A percentile compares a stretch with the other conserved stretches of the same genome.
These are phyloP conservation scores for Condylura cristata DNA, from an alignment of 2,113 vertebrate genomes.

Conservation along the genomic window DNA sequence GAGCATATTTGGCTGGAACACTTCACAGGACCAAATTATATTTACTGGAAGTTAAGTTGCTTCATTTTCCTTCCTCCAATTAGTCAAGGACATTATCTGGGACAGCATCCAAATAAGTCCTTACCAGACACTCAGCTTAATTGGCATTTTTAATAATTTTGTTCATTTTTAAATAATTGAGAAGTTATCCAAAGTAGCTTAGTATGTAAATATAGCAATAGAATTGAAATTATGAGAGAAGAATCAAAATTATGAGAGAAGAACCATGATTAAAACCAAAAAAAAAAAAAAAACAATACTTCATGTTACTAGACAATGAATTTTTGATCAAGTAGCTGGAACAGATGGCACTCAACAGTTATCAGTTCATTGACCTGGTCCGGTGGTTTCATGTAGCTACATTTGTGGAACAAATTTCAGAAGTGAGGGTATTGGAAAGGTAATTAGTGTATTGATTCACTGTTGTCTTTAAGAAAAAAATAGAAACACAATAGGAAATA, in stretches of 20 bases:
- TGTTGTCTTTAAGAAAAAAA: constrained; percentile 46
- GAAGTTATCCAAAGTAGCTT: constrained; percentile 47
- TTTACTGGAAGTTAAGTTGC: constrained; percentile 68
- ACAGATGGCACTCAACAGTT: neutral
- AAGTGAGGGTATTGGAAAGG: constrained; percentile 60
- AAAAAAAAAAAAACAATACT: neutral
- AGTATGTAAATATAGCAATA: constrained; percentile 41
- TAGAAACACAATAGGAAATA: constrained; percentile 54
- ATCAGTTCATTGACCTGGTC: constrained; percentile 45
- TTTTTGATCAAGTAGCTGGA: constrained; percentile 49
- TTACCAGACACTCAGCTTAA: constrained; percentile 63
- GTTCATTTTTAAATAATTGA: constrained; percentile 45
- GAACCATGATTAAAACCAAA: constrained; percentile 23
- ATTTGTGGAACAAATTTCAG: constrained; percentile 59
- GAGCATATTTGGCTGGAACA: constrained; percentile 25
- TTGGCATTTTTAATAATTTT: constrained; percentile 58
- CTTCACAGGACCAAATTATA: constrained; percentile 41
- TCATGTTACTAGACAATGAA: constrained; percentile 26
- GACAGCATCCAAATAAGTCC: constrained; percentile 63
- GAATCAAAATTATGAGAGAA: constrained; percentile 40
- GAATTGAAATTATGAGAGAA: constrained; percentile 36
- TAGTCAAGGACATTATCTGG: constrained; percentile 62
- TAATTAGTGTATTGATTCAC: constrained; percentile 73
- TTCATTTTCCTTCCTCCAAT: constrained; percentile 65
- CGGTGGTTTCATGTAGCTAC: constrained; percentile 48